Percentiles rank a stretch among this genome's conserved stretches.
Conservation (phyloP, 2,888 invertebrate genomes). For the Phaedon cochleariae region DNA sequence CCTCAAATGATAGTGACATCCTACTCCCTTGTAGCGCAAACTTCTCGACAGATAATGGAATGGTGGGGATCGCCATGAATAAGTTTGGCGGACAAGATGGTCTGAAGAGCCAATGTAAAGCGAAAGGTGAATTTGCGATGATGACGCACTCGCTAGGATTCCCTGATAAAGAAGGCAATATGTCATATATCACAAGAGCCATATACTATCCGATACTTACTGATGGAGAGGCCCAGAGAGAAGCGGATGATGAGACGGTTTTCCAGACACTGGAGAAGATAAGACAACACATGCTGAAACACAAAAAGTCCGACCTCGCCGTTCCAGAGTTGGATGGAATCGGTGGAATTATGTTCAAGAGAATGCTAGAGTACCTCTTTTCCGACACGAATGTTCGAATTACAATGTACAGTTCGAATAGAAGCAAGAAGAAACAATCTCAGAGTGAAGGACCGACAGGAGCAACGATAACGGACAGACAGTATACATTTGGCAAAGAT, state of each 20-base stretch:
- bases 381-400: background rate
- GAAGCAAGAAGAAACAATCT: background rate
- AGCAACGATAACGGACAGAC: too few species aligned
- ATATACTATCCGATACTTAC: slow-evolving; percentile 22
- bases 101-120: too few species aligned
- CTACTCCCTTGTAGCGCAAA: too few species aligned
- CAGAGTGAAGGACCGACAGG: too few species aligned
- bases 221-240: background rate
- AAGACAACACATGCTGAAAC: background rate
- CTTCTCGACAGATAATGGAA: too few species aligned
- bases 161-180: slow-evolving; percentile 34
- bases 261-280: slow-evolving; percentile 9
- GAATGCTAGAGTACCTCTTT: background rate
- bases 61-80: too few species aligned
- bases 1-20: too few species aligned
- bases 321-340: slow-evolving; percentile 22
- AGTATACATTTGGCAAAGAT: too few species aligned
- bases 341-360: background rate
- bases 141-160: too few species aligned
- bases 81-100: too few species aligned
- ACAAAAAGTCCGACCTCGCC: slow-evolving; percentile 12
- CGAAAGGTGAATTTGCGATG: too few species aligned
- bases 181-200: slow-evolving; percentile 16
- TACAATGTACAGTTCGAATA: too few species aligned
- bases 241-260: slow-evolving; percentile 9